Evolutionary conservation across 2,888 invertebrate species (phyloP).

Genomic region (Hedya salicella): DNA sequence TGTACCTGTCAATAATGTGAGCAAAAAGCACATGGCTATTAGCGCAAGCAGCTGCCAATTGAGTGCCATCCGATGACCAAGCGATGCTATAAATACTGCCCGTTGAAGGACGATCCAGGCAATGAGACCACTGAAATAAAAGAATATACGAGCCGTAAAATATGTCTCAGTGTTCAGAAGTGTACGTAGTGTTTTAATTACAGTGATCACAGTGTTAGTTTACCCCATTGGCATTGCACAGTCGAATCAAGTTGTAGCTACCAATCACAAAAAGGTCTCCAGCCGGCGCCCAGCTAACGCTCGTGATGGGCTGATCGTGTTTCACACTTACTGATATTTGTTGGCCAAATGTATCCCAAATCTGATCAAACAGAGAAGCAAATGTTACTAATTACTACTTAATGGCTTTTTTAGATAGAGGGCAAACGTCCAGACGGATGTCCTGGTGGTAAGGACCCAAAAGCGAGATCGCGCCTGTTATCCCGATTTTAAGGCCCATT

Average conservation of each 20-base stretch:
- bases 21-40: slow-evolving; percentile 96
- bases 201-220: slow-evolving; percentile 55
- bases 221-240: slow-evolving; percentile 98
- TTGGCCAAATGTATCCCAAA: slow-evolving; percentile 97
- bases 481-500: no score
- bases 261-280: slow-evolving; percentile 97
- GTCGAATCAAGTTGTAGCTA: slow-evolving; percentile 94
- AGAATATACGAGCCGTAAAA: no score
- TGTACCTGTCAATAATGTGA: slow-evolving; percentile 93
- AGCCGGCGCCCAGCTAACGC: slow-evolving; percentile 95
- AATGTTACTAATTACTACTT: background rate
- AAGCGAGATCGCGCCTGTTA: no score
- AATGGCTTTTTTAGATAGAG: no score
- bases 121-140: slow-evolving; percentile 93
- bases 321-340: slow-evolving; percentile 93
- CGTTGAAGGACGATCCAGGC: slow-evolving; percentile 93
- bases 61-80: slow-evolving; percentile 98
- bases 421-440: no score
- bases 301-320: slow-evolving; percentile 96
- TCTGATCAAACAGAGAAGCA: slow-evolving; percentile 62
- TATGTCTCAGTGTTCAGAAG: background rate
- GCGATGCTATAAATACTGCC: slow-evolving; percentile 95
- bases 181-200: no score
- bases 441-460: no score
- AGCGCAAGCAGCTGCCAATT: slow-evolving; percentile 97